Base-by-base conservation (phyloP, 2,113 vertebrate genomes). In the Pygoscelis antarcticus region DNA sequence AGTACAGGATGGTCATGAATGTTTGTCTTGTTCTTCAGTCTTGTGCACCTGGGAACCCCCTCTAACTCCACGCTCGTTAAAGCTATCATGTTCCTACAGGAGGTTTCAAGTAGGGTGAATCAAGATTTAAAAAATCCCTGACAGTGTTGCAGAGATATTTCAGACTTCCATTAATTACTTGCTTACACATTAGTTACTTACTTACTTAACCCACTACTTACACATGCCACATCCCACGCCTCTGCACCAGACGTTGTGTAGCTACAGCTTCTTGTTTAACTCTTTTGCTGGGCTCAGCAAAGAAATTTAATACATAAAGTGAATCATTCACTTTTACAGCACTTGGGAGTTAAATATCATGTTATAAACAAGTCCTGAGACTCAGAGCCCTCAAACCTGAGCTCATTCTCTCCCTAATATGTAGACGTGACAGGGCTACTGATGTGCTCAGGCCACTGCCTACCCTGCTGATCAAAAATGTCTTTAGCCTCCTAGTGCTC, bases 281-380 rank as follows among this genome's bases (percentile, higher is more conserved):
- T 51, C 15, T 13, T 77, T 52, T 94, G 51, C 74, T 88, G 57
- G 10, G 26, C 32, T 91, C 74, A 84, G 83, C 49, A 79, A 64
- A 72, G 61, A 82, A 87, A 57, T 89, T 44, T 14, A 68, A 32
- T 46, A 54, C 27, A 26, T 34, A 42, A 83, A 85, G 70, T 62
- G 74, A 87, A 85, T 76, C 7, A 64, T 89, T 97, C 40, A 57
- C 61, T 95, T 62, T n/a, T 61, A 55, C 34, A 90, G 57, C 34
- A 21, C 36, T 87, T 86, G 38, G 16, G 42, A 89, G 55, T 79
- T 79, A 89, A 74, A 60, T 44, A 54, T 18, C 74, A 26, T n/a
- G 12, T 68, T 75, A 78, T 62, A 89, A 91, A 89, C 11, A 89
- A 74, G 17, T 38, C 47, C 47, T 34, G 29, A 77, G 55, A 46